Evolutionary conservation across 2,113 vertebrate species (phyloP), one percentile per base, ranked within the genome.

Genomic region (Etia nguti): DNA sequence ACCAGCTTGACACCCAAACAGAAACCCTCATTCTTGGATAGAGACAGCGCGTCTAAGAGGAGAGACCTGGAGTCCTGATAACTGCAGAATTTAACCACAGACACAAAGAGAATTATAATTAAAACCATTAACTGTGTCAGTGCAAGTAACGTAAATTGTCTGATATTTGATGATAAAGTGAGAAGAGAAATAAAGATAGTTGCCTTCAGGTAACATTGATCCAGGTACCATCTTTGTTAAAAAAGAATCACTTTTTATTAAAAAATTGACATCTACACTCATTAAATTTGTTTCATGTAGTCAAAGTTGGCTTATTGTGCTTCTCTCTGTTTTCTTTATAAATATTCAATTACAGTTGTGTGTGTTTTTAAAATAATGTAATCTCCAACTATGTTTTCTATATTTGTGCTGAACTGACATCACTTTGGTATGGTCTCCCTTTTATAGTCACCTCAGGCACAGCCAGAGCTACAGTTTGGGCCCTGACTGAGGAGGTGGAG

Each of bases 161-260:
- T 26, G 22, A 26, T 57, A 4, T 60, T 38, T 34, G 8, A 20
- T 29, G 18, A 54, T 4, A n/a, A 6, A 16, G 38, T 26, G 2
- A 11, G 12, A 38, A 24, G 6, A 50, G 55, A 57, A 57, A 57
- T 57, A 12, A 1, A 56, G 54, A 56, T 24, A 3, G 56, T 22
- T 86, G 96, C 97, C 97, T 98, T 97, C 8, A 98, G 95, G 83
- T 98, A 98, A 88, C 97, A 97, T 89, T 98, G 98, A 98, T 97
- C 97, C 97, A 98, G 48, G 94, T 92, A 0, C 94, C 86, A 20
- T 95, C 91, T 62, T 91, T 87, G 89, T 98, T 98, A 83, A 57
- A 34, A 34, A 15, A 55, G 2, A 46, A 57, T 3, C 4, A 1
- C 22, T 22, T 31, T 86, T 55, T 15, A 48, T 16, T 24, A 5